Evolutionary conservation across 2,888 invertebrate genomes (phyloP).

Genomic region (Dyspetes luteomarginatus): DNA sequence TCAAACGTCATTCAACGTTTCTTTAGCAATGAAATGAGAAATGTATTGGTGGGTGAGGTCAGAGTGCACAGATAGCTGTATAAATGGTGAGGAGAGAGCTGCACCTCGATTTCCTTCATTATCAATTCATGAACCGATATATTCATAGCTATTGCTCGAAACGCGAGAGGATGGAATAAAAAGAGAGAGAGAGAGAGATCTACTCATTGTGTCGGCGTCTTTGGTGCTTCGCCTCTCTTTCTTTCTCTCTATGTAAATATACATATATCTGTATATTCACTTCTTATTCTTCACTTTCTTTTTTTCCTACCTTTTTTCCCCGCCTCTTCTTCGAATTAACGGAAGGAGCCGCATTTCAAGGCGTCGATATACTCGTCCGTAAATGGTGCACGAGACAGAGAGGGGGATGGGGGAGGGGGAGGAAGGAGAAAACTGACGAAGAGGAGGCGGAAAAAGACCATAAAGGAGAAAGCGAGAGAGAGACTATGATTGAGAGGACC

Average conservation of each 20-base stretch:
- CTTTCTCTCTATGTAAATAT: neutral
- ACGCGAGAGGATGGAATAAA: neutral
- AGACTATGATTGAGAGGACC: constrained; percentile 43
- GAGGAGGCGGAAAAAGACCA: neutral
- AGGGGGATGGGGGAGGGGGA: constrained; percentile 18
- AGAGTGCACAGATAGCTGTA: constrained; percentile 11
- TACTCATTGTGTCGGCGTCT: constrained; percentile 46
- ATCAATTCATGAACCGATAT: constrained; percentile 75
- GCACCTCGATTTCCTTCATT: constrained; percentile 75
- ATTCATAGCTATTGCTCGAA: constrained; percentile 45
- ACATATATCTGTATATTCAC: too few species aligned
- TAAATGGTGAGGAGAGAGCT: constrained; percentile 29
- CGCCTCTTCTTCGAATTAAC: constrained; percentile 8
- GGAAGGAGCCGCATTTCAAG: too few species aligned
- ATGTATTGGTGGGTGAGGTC: constrained; percentile 41
- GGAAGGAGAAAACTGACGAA: constrained; percentile 6
- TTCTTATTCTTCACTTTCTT: too few species aligned
- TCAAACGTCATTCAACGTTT: constrained; percentile 5
- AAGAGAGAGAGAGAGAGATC: constrained; percentile 45
- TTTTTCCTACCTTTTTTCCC: constrained; percentile 12
- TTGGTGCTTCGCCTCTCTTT: constrained; percentile 22
- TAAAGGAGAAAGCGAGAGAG: constrained; percentile 36
- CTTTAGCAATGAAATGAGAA: constrained; percentile 41
- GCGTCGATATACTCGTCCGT: too few species aligned
- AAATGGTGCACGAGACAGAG: too few species aligned